Evolutionary conservation across 30 jellyfish, hydroid and myxozoan genomes (phyloP).

Genomic region (Cassiopea andromeda): DNA sequence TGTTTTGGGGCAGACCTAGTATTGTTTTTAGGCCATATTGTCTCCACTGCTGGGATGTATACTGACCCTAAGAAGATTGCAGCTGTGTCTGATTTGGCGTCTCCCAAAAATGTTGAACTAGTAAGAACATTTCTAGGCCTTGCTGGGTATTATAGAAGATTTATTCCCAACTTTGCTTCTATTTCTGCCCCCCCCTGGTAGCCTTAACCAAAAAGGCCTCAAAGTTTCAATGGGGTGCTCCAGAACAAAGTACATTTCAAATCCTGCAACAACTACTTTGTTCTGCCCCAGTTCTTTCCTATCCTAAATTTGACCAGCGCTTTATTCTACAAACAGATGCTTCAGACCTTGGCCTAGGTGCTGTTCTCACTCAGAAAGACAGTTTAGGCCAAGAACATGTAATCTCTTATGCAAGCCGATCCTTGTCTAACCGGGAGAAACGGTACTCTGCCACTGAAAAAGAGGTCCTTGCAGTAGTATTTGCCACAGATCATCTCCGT

Average conservation of each 20-base stretch:
- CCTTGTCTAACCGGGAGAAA: conserved; percentile 42
- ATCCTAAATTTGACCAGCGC: conserved; percentile 39
- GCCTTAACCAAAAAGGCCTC: conserved; percentile 16
- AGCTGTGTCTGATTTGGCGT: conserved; percentile 11
- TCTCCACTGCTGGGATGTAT: conserved; percentile 41
- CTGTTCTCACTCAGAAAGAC: conserved; percentile 51
- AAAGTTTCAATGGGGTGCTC: conserved; percentile 43
- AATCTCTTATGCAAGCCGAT: conserved; percentile 50
- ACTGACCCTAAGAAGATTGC: conserved; percentile 41
- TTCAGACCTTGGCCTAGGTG: conserved; percentile 68
- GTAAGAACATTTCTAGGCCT: conserved; percentile 53
- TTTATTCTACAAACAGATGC: conserved; percentile 59
- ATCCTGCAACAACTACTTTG: conserved; percentile 13
- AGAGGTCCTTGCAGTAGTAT: conserved; percentile 64
- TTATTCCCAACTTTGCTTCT: conserved; percentile 54
- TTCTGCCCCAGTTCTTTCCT: conserved; percentile 49
- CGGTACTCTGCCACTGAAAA: conserved; percentile 54
- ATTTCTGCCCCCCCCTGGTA: conserved; percentile 60
- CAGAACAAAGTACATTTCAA: conserved; percentile 24
- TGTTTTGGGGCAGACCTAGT: conserved; percentile 38
- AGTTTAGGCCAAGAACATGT: conserved; percentile 37
- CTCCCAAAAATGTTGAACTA: conserved; percentile 26
- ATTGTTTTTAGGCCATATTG: conserved; percentile 54
- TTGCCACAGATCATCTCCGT: conserved; percentile 31
- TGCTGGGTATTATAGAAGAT: conserved; percentile 58